A percentile compares a stretch with the other conserved stretches of the same genome.
phyloP scores from a whole-genome alignment of 2,113 vertebrate genomes.

The Hiodon tergisus region DNA sequence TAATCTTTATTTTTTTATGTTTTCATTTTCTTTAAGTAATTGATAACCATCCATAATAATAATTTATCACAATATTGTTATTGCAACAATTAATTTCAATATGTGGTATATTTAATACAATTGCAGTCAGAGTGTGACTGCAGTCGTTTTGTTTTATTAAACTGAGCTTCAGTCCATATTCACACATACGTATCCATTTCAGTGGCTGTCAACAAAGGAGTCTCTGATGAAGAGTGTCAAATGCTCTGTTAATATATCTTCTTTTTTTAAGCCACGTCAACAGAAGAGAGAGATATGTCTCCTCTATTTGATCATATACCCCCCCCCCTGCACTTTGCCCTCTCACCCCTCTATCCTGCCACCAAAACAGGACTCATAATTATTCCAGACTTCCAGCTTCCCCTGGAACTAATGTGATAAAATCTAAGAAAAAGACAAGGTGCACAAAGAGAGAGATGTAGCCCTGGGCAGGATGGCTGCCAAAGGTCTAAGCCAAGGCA shows the following conservation, averaged over 20 bases:
- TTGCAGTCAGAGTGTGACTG: neutral
- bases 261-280: conserved; percentile 27
- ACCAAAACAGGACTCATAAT: conserved; percentile 42
- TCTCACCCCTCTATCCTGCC: conserved; percentile 19
- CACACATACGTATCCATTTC: neutral
- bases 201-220: conserved; percentile 20
- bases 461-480: conserved; percentile 38
- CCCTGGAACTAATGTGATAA: conserved; percentile 67
- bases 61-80: no score
- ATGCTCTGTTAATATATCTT: conserved; percentile 29
- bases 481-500: conserved; percentile 47
- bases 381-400: conserved; percentile 50
- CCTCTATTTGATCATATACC: conserved; percentile 28
- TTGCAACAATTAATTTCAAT: no score
- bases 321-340: conserved; percentile 18
- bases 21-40: neutral
- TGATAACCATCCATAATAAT: no score
- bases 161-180: neutral
- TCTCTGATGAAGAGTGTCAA: conserved; percentile 20
- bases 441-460: conserved; percentile 59
- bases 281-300: conserved; percentile 16
- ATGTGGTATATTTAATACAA: no score
- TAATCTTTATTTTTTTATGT: neutral
- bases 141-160: neutral
- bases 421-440: conserved; percentile 50